Percentiles rank a stretch among this genome's conserved stretches.
Conservation (phyloP, 2,797 vertebrate genomes). For the Prionace glauca region DNA sequence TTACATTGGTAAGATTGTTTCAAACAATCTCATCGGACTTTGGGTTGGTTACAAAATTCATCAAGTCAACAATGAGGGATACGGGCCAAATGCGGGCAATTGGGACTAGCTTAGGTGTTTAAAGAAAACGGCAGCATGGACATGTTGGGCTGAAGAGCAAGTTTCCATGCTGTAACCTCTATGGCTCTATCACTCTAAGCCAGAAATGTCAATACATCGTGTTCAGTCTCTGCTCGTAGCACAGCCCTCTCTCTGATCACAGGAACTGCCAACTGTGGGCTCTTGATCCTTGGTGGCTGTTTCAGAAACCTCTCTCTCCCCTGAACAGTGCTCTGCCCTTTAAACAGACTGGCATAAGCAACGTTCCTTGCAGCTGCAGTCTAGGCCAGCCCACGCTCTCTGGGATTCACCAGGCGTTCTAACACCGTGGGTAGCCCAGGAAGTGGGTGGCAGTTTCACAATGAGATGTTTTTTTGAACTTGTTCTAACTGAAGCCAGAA, state of each 20-base stretch:
- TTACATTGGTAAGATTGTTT: too few species aligned
- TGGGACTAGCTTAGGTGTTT: too few species aligned
- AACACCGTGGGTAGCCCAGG: background rate
- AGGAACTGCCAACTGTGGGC: background rate
- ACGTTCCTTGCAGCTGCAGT: background rate
- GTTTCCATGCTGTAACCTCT: too few species aligned
- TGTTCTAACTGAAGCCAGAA: background rate
- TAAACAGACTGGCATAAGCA: background rate
- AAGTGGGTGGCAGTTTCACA: background rate
- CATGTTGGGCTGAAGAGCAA: too few species aligned
- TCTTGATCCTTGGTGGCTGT: background rate
- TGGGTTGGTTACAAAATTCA: too few species aligned
- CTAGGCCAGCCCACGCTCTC: background rate
- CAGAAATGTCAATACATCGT: background rate
- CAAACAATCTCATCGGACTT: too few species aligned
- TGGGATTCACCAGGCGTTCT: slow-evolving; percentile 1
- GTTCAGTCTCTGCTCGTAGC: background rate
- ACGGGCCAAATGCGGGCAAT: too few species aligned
- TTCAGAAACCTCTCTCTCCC: background rate
- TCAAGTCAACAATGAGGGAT: too few species aligned
- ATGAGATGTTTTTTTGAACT: background rate
- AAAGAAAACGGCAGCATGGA: too few species aligned
- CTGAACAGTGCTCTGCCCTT: background rate
- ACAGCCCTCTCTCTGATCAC: background rate
- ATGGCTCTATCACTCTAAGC: too few species aligned